Evolutionary conservation across 2,113 vertebrate genomes (phyloP), one percentile per base, ranked within the genome.

Genomic region (Ailuropoda melanoleuca): DNA sequence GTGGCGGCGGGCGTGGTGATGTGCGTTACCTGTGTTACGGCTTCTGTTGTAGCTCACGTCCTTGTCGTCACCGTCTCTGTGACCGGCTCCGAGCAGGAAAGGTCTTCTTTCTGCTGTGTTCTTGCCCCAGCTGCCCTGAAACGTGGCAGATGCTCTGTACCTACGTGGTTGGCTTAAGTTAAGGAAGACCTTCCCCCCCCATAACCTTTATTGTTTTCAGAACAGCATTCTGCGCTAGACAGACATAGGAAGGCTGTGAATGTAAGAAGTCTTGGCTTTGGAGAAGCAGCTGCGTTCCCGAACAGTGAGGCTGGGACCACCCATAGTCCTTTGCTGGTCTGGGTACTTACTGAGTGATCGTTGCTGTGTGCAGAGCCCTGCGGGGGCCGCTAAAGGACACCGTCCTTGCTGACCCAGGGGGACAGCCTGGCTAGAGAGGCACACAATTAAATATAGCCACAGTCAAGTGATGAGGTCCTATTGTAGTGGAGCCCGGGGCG

Each of bases 401-500:
- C 1, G 29, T 5, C n/a, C 53, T 24, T 6, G n/a, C 93, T 5
- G 24, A 15, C 37, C 89, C 26, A 3, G 21, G 31, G 48, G 1
- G 1, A 11, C 13, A 4, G 53, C 75, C 43, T n/a, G 34, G 88
- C 37, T 46, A 31, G 53, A 75, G 50, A 77, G 37, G 6, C 24
- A 26, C 31, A 1, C 48, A 8, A 9, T 34, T 10, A 3, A 72
- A 24, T 15, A 18, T 50, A 8, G 37, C 29, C 5, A 2, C 0
- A 3, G 19, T 12, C 3, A 31, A 21, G 55, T 21, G 4, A 23
- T 62, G 2, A 29, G 48, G n/a, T 68, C 17, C 55, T 55, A 0
- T 9, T 2, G 18, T 1, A 1, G 23, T n/a, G n/a, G 55, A 34
- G n/a, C 8, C 6, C 0, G 0, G 21, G 77, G 4, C 0, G 0